Evolutionary conservation across 2,888 invertebrate species (phyloP), one percentile per base, ranked within the genome.

Genomic region (Orthosia cruda): DNA sequence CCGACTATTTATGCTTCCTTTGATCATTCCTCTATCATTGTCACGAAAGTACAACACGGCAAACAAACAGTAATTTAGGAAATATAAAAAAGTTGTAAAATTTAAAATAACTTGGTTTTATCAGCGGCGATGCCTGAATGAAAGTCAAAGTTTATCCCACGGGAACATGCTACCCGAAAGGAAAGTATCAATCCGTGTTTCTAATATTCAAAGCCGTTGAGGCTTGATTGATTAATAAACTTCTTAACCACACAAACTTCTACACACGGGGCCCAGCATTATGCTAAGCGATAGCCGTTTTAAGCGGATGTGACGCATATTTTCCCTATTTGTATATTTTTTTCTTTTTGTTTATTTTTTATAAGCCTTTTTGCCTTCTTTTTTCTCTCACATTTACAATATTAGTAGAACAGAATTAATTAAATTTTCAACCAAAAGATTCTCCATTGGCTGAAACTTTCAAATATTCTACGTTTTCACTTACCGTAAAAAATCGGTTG

Each of bases 1-100:
- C 69, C 68, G 71, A 63, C 62, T 70, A 58, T 79, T 68, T 71
- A 66, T 73, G 58, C 61, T 54, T 55, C 50, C 63, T 58, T 73
- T 82, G 70, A 82, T 75, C 74, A 55, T 68, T 63, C 59, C 16
- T 55, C 40, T 49, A 52, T 26, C 58, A 32, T 23, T 65, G 54
- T 74, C 52, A n/a, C 12, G 45, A 54, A 55, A 12, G 23, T 70
- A 52, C 18, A 59, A 40, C 11, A 18, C 18, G 3, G 20, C 18
- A 52, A 55, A 59, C 18, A 71, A 80, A 80, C n/a, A 70, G 32
- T 59, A 55, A 40, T 50, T 61, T 23, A 20, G 20, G 61, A 13
- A 32, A 55, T 47, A 62, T 66, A 52, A 71, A 71, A 71, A 15
- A 52, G 59, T 61, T 26, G 55, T 57, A 57, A 57, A 71, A 50